Base-by-base conservation (phyloP, 92 coral and sea anemone species). In the Palythoa heliodiscus region DNA sequence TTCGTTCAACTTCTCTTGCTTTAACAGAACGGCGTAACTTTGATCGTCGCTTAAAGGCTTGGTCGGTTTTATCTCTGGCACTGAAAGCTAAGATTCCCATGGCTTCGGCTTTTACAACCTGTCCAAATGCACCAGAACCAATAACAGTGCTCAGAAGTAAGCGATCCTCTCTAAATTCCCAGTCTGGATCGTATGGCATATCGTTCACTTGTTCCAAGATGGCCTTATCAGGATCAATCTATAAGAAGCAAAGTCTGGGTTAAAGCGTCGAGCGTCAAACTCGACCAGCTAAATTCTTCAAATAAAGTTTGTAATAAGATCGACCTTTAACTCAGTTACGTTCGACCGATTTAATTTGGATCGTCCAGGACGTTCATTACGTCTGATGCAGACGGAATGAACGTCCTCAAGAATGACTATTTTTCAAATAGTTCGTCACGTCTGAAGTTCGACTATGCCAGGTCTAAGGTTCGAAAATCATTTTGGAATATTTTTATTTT, bases 121-220 rank as follows among this genome's bases (percentile, higher is more conserved):
- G 97, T 7, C 98, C 98, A 92, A 95, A 95, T 10, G 98, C 97
- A 48, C 98, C 98, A 10, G 96, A 84, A 24, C 98, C 98, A 8
- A 95, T 95, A 1, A 93, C 82, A 7, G 92, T 89, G 37, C 95
- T 95, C 55, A 95, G 86, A 38, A 90, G 84, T 13, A 95, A 93
- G 55, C 97, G 83, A 69, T 95, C 98, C 35, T 90, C 93, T 1
- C 97, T 95, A 76, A 95, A 95, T 73, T 95, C 98, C 98, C 98
- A 95, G 79, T 95, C 97, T 40, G 94, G 86, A 73, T 95, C 98
- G 75, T 95, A 95, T 4, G 98, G 94, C 68, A 95, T 88, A 83
- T 95, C 89, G 68, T 89, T 89, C 35, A 95, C 92, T 83, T 95
- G 98, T 29, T 95, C 98, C 78, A 93, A 89, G 22, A 95, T 93